phyloP scores from a whole-genome alignment of 1,140 invertebrate genomes.

The Megalopta genalis region DNA sequence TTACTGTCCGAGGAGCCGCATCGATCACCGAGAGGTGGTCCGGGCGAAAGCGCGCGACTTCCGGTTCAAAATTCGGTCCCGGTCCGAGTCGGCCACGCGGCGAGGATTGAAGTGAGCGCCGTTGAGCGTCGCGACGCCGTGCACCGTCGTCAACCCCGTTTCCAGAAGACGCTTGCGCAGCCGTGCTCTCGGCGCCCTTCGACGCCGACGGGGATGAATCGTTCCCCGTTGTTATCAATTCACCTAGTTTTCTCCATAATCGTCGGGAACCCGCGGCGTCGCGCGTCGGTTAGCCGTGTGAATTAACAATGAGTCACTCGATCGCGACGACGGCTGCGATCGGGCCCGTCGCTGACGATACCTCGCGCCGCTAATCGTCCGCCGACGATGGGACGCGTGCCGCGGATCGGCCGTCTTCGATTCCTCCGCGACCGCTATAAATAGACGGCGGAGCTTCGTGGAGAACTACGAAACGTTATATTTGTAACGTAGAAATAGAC shows the following conservation, averaged over 20 bases:
- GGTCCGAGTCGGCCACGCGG: slow-evolving; percentile 65
- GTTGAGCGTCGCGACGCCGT: slow-evolving; percentile 62
- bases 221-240: slow-evolving; percentile 65
- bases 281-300: slow-evolving; percentile 36
- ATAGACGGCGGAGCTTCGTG: too few relatives aligned
- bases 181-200: slow-evolving; percentile 21
- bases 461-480: too few relatives aligned
- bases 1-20: background rate
- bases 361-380: background rate
- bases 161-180: slow-evolving; percentile 58
- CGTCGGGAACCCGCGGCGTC: slow-evolving; percentile 21
- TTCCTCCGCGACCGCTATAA: too few relatives aligned
- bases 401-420: too few relatives aligned
- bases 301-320: slow-evolving; percentile 52
- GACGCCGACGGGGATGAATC: slow-evolving; percentile 54
- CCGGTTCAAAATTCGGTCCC: slow-evolving; percentile 18
- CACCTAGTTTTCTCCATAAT: slow-evolving; percentile 61
- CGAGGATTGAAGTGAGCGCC: slow-evolving; percentile 74
- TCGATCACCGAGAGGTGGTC: background rate
- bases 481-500: too few relatives aligned
- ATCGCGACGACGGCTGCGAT: slow-evolving; percentile 30
- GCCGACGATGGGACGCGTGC: background rate
- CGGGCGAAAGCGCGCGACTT: slow-evolving; percentile 30
- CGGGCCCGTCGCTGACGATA: background rate
- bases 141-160: slow-evolving; percentile 57